Evolutionary conservation across 1,140 invertebrate genomes (phyloP).

Genomic region (Adelges cooleyi): DNA sequence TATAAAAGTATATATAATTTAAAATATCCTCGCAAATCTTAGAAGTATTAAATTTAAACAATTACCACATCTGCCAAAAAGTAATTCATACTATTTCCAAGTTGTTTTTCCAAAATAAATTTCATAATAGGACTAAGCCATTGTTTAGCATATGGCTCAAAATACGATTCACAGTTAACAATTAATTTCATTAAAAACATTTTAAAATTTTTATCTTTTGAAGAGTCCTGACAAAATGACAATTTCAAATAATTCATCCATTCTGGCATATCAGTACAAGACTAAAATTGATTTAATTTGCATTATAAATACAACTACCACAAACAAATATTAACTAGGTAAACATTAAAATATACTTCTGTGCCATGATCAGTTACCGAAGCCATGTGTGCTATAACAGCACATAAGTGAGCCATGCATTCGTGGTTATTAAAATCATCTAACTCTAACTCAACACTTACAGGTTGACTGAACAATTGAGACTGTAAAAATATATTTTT

Average conservation of each 20-base stretch:
- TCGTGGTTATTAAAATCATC: neutral
- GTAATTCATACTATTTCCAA: neutral
- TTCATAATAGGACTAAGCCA: neutral
- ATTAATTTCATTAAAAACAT: neutral
- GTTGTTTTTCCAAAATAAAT: conserved; percentile 1
- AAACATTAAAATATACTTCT: too few relatives aligned
- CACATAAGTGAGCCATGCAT: conserved; percentile 2
- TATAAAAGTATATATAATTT: too few relatives aligned
- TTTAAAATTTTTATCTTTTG: neutral
- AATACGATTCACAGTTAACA: neutral
- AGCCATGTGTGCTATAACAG: neutral
- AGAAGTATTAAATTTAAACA: neutral
- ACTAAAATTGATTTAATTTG: too few relatives aligned
- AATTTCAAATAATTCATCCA: conserved; percentile 5
- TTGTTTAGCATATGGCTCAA: conserved; percentile 4
- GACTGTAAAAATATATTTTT: too few relatives aligned
- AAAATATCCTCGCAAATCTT: too few relatives aligned
- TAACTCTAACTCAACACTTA: neutral
- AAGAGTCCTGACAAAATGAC: neutral
- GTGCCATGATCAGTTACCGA: neutral
- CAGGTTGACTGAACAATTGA: neutral
- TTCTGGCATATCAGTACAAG: neutral
- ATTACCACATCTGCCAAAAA: conserved; percentile 1
- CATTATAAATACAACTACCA: too few relatives aligned
- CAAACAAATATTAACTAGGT: too few relatives aligned